Evolutionary conservation across 2,113 vertebrate genomes (phyloP), one percentile per base, ranked within the genome.

Genomic region (Pelobates fuscus): DNA sequence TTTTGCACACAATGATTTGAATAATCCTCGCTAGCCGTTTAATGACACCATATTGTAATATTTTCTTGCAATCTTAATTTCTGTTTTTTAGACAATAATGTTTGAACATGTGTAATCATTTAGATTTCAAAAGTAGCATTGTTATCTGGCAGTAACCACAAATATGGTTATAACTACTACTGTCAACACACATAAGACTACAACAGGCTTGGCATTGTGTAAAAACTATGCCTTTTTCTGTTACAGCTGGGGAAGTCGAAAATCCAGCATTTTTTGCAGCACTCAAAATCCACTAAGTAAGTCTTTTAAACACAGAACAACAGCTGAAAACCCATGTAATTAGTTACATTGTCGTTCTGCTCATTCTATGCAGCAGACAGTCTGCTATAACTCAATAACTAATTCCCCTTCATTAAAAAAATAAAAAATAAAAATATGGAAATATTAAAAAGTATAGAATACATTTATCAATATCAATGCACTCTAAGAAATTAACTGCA

Each of bases 191-290:
- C 7, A 24, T 26, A 72, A 72, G 61, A 41, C 59, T 32, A 20
- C 46, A 60, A 43, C n/a, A 37, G 69, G 57, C 25, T 64, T 32
- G 15, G 26, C 70, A 54, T 64, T 72, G 70, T 63, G 26, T 72
- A 1, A n/a, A 21, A 71, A 71, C 46, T 57, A 30, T 46, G 17
- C 46, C 57, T 61, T 25, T 17, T 20, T 60, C 41, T 57, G 61
- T 30, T 71, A 61, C 69, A 71, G 57, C 37, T 49, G 41, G 58
- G 58, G 26, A 24, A 71, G 57, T 21, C 5, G n/a, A 43, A 15
- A 59, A 24, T 25, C 21, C 25, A 41, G 5, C 26, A 20, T 71
- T 60, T 30, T 71, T 29, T 1, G 21, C 10, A 27, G 43, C 69
- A 71, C 58, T 71, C 58, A 49, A 49, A 41, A 44, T 20, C 18